phyloP scores from a whole-genome alignment of 2,113 vertebrate genomes.

The Ictalurus punctatus region DNA sequence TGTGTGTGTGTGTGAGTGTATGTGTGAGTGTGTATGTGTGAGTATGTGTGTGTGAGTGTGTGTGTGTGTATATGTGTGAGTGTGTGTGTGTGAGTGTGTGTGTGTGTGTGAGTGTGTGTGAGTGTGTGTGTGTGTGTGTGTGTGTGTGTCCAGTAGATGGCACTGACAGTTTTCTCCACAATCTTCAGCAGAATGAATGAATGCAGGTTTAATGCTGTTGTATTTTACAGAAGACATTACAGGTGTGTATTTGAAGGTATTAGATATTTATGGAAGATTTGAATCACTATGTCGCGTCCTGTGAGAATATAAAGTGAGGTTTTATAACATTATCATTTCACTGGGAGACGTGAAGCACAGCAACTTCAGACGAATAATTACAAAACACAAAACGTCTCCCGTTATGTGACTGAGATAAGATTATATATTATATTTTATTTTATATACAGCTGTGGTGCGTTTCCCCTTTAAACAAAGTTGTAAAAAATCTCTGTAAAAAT shows the following conservation, averaged over 20 bases:
- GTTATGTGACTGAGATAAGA: too few relatives aligned
- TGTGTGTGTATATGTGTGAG: not conserved
- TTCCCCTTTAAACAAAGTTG: not conserved
- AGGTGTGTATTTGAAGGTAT: not conserved
- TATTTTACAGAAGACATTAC: not conserved
- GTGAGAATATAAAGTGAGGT: not conserved
- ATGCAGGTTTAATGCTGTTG: too few relatives aligned
- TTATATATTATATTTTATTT: not conserved
- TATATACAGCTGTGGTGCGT: not conserved
- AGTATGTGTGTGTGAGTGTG: too few relatives aligned
- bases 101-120: not conserved
- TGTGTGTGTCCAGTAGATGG: conserved; percentile 42
- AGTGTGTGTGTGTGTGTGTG: not conserved
- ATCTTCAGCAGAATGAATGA: not conserved
- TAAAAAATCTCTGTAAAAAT: not conserved
- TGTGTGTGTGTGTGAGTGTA: too few relatives aligned
- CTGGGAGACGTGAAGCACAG: not conserved
- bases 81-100: not conserved
- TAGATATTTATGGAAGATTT: not conserved
- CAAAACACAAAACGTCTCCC: too few relatives aligned
- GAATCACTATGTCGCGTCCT: not conserved
- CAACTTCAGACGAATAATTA: not conserved
- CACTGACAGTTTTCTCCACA: conserved; percentile 12
- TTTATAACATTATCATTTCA: not conserved
- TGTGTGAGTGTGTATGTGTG: too few relatives aligned